Conservation (phyloP, 2,113 vertebrate genomes). For the Brachyhypopomus occidentalis region DNA sequence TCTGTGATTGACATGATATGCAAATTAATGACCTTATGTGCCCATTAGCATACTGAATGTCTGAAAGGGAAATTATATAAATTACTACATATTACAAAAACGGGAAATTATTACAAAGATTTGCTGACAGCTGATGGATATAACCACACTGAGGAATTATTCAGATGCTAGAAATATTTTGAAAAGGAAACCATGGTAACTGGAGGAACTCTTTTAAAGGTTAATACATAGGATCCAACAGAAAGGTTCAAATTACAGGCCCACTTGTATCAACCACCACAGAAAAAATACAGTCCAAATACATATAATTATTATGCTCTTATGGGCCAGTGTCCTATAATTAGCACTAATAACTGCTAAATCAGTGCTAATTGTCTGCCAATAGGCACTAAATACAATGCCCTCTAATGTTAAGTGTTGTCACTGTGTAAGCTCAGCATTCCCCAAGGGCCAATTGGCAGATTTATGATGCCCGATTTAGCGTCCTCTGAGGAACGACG, state of each 20-base stretch:
- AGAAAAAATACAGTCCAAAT: background rate
- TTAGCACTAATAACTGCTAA: constrained; percentile 49
- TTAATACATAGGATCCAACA: background rate
- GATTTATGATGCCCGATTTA: constrained; percentile 40
- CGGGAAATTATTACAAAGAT: constrained; percentile 11
- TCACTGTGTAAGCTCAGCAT: constrained; percentile 26
- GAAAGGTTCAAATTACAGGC: background rate
- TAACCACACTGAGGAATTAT: background rate
- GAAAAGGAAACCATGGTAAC: background rate
- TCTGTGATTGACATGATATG: background rate
- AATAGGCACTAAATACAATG: constrained; percentile 48
- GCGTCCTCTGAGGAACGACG: background rate
- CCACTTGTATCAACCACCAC: background rate
- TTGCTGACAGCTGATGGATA: background rate
- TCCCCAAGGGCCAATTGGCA: constrained; percentile 27
- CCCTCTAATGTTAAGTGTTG: constrained; percentile 34
- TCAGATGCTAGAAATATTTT: background rate
- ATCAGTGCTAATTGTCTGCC: constrained; percentile 48
- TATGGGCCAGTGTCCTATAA: constrained; percentile 43
- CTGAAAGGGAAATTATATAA: background rate
- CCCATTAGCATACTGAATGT: background rate
- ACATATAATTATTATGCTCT: constrained; percentile 37
- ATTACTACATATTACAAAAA: background rate
- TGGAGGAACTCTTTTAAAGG: background rate
- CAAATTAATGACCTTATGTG: background rate